phyloP scores from a whole-genome alignment of 2,888 invertebrate species.

The Spisula solida region DNA sequence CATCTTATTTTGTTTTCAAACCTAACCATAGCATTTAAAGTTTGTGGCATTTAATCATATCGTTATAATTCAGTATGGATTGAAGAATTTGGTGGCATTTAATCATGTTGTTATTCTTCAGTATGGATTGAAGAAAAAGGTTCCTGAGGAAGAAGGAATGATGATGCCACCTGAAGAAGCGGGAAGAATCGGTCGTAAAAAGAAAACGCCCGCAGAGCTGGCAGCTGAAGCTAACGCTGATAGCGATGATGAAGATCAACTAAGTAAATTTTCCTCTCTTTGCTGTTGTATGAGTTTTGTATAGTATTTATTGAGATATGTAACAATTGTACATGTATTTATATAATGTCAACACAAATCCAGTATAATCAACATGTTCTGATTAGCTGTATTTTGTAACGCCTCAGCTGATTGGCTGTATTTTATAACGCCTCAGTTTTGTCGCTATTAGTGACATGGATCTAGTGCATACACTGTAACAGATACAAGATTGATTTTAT shows the following conservation, averaged over 20 bases:
- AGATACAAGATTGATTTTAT: too few species aligned
- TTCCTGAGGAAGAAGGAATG: slow-evolving; percentile 80
- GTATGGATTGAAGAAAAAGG: slow-evolving; percentile 99
- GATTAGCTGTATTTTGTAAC: not conserved
- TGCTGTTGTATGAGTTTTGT: slow-evolving; percentile 86
- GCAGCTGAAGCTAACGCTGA: slow-evolving; percentile 97
- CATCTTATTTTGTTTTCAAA: too few species aligned
- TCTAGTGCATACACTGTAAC: not conserved
- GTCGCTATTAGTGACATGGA: not conserved
- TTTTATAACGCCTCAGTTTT: not conserved
- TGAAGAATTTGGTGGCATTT: slow-evolving; percentile 90
- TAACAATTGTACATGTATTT: not conserved
- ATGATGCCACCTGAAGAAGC: slow-evolving; percentile 80
- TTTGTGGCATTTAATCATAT: not conserved
- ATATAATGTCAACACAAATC: not conserved
- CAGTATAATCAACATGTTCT: not conserved
- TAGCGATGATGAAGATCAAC: slow-evolving; percentile 83
- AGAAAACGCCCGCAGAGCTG: slow-evolving; percentile 99
- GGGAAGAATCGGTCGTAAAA: slow-evolving; percentile 95
- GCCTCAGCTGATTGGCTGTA: not conserved
- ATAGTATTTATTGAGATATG: slow-evolving; percentile 59
- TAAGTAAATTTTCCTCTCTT: slow-evolving; percentile 87
- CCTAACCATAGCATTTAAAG: too few species aligned
- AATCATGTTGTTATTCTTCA: slow-evolving; percentile 87
- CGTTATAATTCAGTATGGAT: slow-evolving; percentile 94